Evolutionary conservation across 1,140 invertebrate genomes (phyloP), one percentile per base, ranked within the genome.

Genomic region (Anthonomus grandis): DNA sequence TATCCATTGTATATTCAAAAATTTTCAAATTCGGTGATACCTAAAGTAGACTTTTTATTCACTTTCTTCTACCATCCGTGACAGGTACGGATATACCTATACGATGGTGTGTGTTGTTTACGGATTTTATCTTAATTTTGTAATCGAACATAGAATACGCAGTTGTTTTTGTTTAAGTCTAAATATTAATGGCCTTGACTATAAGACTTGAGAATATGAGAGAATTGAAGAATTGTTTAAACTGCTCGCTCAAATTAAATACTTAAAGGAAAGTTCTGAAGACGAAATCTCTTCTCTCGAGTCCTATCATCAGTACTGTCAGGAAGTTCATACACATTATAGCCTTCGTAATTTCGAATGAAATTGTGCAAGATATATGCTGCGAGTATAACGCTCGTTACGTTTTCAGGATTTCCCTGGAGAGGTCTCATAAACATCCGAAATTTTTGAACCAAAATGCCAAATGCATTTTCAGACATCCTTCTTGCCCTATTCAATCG

Each of bases 391-490:
- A 42, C 42, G 3, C 2, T 42, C 17, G 52, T 54, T 54, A 54
- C 34, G 1, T 45, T 45, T 15, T 42, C 25, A 54, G 24, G 23
- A 44, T 27, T 27, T 42, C 22, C 4, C 27, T 44, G 24, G 10
- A 44, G n/a, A n/a, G n/a, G n/a, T n/a, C n/a, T n/a, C n/a, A n/a
- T n/a, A n/a, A n/a, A n/a, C n/a, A n/a, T n/a, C 37, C 65, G 50
- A 60, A 58, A 71, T 59, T 62, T n/a, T n/a, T n/a, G 38, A 3
- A 58, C 66, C 61, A 75, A 57, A 44, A 75, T 72, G 34, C 72
- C 72, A 61, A 76, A 75, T 6, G 67, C 64, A 65, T 72, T 74
- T 68, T 74, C 69, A n/a, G n/a, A n/a, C n/a, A n/a, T n/a, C n/a
- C n/a, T n/a, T n/a, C n/a, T n/a, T n/a, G n/a, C n/a, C n/a, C 72